Evolutionary conservation across 2,797 vertebrate species (phyloP).

Genomic region (Gephyroberyx darwinii): DNA sequence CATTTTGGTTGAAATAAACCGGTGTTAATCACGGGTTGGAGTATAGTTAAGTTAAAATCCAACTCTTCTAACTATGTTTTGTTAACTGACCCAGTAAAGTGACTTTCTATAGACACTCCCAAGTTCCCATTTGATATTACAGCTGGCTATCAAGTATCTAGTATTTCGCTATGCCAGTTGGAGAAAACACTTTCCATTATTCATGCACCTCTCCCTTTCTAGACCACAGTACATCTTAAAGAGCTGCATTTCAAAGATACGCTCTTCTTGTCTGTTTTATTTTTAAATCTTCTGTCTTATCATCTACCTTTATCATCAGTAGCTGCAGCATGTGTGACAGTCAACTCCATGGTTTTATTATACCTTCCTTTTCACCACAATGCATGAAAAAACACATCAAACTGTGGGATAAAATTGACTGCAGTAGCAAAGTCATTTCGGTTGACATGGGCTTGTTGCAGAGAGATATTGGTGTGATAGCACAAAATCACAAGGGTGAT

Average conservation of each 20-base stretch:
- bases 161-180: slow-evolving; percentile 9
- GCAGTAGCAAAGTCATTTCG: slow-evolving; percentile 22
- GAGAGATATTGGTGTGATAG: neutral
- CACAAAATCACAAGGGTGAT: neutral
- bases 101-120: neutral
- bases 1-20: slow-evolving; percentile 5
- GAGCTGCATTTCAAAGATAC: slow-evolving; percentile 17
- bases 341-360: slow-evolving; percentile 35
- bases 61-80: neutral
- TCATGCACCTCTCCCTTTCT: slow-evolving; percentile 54
- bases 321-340: slow-evolving; percentile 39
- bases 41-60: slow-evolving; percentile 5
- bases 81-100: slow-evolving; percentile 11
- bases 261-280: slow-evolving; percentile 17
- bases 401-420: slow-evolving; percentile 28
- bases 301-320: slow-evolving; percentile 20
- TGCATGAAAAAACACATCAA: slow-evolving; percentile 24
- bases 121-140: neutral
- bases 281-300: slow-evolving; percentile 10
- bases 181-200: slow-evolving; percentile 67
- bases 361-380: slow-evolving; percentile 27
- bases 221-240: slow-evolving; percentile 40
- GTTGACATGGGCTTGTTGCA: slow-evolving; percentile 20
- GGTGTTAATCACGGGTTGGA: neutral
- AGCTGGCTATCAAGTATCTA: slow-evolving; percentile 14